Evolutionary conservation across 2,797 vertebrate species (phyloP), one percentile per base, ranked within the genome.

Genomic region (Sebastes cheni): DNA sequence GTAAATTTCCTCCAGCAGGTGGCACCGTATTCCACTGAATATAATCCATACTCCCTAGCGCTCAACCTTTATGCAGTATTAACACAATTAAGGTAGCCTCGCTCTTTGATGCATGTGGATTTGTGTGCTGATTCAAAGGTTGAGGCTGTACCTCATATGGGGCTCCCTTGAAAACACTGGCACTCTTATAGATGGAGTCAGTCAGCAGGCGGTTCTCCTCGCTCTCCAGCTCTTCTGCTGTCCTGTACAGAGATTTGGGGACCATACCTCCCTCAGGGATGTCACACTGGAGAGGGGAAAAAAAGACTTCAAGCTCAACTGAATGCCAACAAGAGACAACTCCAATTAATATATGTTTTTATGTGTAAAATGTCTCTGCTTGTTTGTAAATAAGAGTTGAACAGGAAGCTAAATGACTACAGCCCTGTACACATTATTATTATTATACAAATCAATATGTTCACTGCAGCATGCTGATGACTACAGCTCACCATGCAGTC

Each of bases 111-210:
- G 11, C 34, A 34, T 61, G 42, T 23, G 58, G 23, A 74, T 79
- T 61, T 18, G 14, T 16, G 8, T 8, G 12, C 12, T 3, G 22
- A 55, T 58, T 58, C 56, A 46, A 55, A 56, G 42, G 77, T 20
- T 6, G 67, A 27, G 7, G 0, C 13, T 13, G 3, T 92, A 99
- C 98, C 98, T 99, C 98, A 22, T 97, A 98, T 0, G 98, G 98
- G 60, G 97, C 96, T 65, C 97, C 98, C 82, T 99, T 99, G 94
- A 98, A 98, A 83, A 99, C 95, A 29, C 96, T 97, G 58, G 97
- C 97, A 4, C 96, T 98, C 90, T 99, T 97, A 88, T 99, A 99
- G 91, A 99, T 97, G 82, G 97, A 97, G 88, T 99, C 98, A 0
- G 96, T 97, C 96, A 97, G 95, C 55, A 98, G 94, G 80, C 94